These are phyloP conservation scores for Halictus rubicundus DNA, from an alignment of 1,140 invertebrate species.

Conservation along the genomic window DNA sequence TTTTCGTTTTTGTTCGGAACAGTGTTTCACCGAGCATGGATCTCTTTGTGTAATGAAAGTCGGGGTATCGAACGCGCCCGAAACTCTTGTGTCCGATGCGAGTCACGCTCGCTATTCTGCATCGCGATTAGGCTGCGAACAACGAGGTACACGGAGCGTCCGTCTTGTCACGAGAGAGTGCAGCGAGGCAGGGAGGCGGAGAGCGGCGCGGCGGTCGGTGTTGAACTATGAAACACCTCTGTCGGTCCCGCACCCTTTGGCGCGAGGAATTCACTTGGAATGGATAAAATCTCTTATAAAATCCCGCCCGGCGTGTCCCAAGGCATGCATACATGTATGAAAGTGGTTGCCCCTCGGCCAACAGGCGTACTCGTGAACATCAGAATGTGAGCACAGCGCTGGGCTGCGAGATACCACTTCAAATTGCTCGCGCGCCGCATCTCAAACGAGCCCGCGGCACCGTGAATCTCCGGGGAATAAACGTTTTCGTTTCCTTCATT, in stretches of 20 bases:
- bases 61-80: no score
- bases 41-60: no score
- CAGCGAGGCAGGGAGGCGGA: not conserved
- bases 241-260: conserved; percentile 16
- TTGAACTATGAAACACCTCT: conserved; percentile 9
- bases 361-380: not conserved
- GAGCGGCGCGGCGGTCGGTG: not conserved
- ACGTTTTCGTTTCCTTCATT: conserved; percentile 37
- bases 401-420: conserved; percentile 15
- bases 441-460: conserved; percentile 31
- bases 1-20: no score
- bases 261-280: conserved; percentile 36
- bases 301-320: conserved; percentile 8
- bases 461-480: conserved; percentile 22
- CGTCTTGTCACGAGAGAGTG: not conserved
- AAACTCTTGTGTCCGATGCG: no score
- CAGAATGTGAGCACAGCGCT: conserved; percentile 6
- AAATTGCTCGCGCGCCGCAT: conserved; percentile 39
- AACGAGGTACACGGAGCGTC: no score
- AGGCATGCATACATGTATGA: conserved; percentile 34
- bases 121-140: not conserved
- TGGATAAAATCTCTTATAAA: conserved; percentile 48
- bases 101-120: not conserved
- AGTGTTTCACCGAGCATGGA: no score
- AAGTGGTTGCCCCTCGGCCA: not conserved